Evolutionary conservation across 2,113 vertebrate genomes (phyloP).

Genomic region (Eublepharis macularius): DNA sequence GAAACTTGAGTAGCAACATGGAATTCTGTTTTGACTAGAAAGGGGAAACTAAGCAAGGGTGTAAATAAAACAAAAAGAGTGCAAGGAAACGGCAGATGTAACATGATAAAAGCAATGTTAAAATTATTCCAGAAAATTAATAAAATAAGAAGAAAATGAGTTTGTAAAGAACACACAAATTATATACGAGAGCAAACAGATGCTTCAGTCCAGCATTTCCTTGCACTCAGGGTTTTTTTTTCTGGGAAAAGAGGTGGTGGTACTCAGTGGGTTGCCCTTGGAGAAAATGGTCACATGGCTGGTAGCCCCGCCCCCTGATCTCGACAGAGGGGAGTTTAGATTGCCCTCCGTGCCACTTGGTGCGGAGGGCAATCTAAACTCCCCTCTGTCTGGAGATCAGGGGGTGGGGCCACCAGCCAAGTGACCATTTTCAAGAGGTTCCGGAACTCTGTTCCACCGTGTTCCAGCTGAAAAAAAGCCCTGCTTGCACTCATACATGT

Average conservation of each 20-base stretch:
- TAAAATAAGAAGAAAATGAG: conserved; percentile 20
- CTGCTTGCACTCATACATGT: not conserved
- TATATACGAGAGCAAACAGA: not conserved
- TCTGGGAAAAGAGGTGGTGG: too few relatives aligned
- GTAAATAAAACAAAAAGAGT: conserved; percentile 15
- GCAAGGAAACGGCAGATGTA: not conserved
- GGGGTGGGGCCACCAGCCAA: too few relatives aligned
- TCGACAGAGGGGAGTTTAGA: too few relatives aligned
- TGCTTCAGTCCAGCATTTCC: not conserved
- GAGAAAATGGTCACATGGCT: too few relatives aligned
- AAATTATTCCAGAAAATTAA: not conserved
- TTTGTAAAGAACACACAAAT: not conserved
- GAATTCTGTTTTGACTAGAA: not conserved
- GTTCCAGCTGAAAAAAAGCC: too few relatives aligned
- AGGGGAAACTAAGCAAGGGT: not conserved
- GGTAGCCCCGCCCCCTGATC: too few relatives aligned
- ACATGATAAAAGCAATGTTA: not conserved
- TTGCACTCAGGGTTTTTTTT: not conserved
- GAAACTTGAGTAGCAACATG: not conserved
- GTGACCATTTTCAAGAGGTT: too few relatives aligned
- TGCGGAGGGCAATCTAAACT: too few relatives aligned
- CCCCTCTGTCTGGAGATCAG: too few relatives aligned
- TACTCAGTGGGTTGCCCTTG: too few relatives aligned
- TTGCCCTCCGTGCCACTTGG: too few relatives aligned
- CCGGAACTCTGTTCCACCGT: too few relatives aligned